Evolutionary conservation across 2,113 vertebrate species (phyloP).

Genomic region (Pteronura brasiliensis): DNA sequence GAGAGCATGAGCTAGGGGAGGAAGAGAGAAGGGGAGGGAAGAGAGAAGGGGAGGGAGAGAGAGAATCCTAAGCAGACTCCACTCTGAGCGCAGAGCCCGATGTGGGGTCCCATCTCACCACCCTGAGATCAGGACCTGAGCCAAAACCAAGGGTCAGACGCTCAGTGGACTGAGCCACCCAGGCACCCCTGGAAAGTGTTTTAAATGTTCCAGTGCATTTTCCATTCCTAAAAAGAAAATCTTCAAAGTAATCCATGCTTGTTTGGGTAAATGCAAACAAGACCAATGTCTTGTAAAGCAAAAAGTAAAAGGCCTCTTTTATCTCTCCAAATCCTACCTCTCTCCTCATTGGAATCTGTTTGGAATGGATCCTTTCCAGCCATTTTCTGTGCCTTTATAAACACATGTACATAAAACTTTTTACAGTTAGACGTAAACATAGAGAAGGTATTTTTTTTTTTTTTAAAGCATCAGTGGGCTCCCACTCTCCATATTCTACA

Average conservation of each 20-base stretch:
- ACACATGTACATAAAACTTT: background rate
- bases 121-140: background rate
- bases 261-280: constrained; percentile 41
- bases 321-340: background rate
- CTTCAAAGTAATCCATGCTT: constrained; percentile 1
- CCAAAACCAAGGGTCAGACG: background rate
- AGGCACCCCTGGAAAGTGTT: background rate
- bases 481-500: background rate
- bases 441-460: background rate
- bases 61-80: background rate
- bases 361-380: background rate
- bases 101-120: background rate
- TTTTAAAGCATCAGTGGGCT: background rate
- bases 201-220: background rate
- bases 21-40: background rate
- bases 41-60: background rate
- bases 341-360: background rate
- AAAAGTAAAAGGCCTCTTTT: background rate
- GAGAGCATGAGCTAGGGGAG: background rate
- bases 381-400: constrained; percentile 6
- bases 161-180: background rate
- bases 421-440: background rate
- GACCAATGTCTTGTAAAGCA: background rate
- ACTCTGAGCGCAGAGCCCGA: background rate
- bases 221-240: background rate